phyloP scores from a whole-genome alignment of 2,113 vertebrate species.

The Miniopterus natalensis region DNA sequence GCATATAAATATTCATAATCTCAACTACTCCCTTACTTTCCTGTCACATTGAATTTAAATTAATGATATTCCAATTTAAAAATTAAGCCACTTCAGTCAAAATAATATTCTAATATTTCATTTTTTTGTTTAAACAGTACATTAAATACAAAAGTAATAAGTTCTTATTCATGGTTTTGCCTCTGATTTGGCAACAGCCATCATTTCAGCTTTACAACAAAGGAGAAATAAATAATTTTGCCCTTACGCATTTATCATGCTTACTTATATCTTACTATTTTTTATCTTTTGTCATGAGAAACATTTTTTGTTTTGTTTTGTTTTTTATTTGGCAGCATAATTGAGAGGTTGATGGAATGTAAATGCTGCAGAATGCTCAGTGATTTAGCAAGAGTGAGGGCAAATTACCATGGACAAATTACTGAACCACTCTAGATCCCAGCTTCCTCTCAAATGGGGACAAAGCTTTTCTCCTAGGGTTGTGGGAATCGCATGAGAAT shows the following conservation, averaged over 20 bases:
- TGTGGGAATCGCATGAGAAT: not conserved
- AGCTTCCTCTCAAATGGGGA: not conserved
- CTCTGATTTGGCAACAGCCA: not conserved
- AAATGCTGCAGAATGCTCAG: not conserved
- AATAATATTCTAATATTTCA: slow-evolving; percentile 17
- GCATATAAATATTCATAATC: slow-evolving; percentile 64
- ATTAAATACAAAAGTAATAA: not conserved
- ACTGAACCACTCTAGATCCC: not conserved
- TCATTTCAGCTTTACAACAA: slow-evolving; percentile 48
- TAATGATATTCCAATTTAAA: slow-evolving; percentile 47
- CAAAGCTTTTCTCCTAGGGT: not conserved
- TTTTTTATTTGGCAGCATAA: not conserved
- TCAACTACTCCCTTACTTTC: slow-evolving; percentile 59
- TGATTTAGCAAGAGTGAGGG: not conserved
- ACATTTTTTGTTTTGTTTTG: not conserved
- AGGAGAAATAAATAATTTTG: not conserved
- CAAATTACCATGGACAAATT: no score
- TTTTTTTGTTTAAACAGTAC: slow-evolving; percentile 23
- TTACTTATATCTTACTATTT: not conserved
- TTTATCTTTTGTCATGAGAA: not conserved
- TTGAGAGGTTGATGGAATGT: not conserved
- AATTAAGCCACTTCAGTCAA: slow-evolving; percentile 42
- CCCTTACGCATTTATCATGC: not conserved
- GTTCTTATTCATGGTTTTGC: slow-evolving; percentile 11
- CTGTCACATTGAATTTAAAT: slow-evolving; percentile 63